Evolutionary conservation across 1,140 invertebrate genomes (phyloP), one percentile per base, ranked within the genome.

Genomic region (Leptinotarsa undecemlineata): DNA sequence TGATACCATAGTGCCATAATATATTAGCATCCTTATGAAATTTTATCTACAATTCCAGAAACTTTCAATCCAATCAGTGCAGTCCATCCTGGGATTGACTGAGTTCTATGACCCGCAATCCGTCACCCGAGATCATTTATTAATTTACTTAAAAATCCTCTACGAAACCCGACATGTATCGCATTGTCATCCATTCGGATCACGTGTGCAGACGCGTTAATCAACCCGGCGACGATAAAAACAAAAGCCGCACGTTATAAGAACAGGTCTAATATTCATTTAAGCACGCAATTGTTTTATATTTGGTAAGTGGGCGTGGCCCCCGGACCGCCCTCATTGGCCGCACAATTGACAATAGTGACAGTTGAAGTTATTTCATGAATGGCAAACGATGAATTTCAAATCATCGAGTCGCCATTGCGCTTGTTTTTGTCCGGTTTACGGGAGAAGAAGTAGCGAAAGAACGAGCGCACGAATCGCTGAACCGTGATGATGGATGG

Each of bases 321-420:
- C 64, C 17, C 19, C 42, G 21, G 23, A n/a, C 23, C 57, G 57
- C 72, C 51, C 66, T 47, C 73, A 78, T 78, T 78, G 74, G 77
- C 71, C 77, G 60, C 8, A 74, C 71, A 61, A 68, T 74, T 78
- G 75, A 78, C 73, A 75, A 78, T 75, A 73, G 72, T 78, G 77
- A 78, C 77, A 78, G 68, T 75, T 78, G 68, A 57, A 60, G 47
- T 70, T 70, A 70, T 70, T 70, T 70, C 68, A 70, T 70, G 68
- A 70, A 70, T 70, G 68, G 68, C 68, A 70, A 70, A 70, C 68
- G 68, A 70, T 70, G 68, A 70, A 70, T 70, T 70, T 70, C 21
- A 60, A 70, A 70, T 70, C 33, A 60, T 60, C 47, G 68, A 57
- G 47, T 70, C 68, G 68, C 68, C 68, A 70, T 70, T 48, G 68